A percentile compares a stretch with the other conserved stretches of the same genome.
Conservation (phyloP, 2,113 vertebrate genomes). For the Buteo buteo region DNA sequence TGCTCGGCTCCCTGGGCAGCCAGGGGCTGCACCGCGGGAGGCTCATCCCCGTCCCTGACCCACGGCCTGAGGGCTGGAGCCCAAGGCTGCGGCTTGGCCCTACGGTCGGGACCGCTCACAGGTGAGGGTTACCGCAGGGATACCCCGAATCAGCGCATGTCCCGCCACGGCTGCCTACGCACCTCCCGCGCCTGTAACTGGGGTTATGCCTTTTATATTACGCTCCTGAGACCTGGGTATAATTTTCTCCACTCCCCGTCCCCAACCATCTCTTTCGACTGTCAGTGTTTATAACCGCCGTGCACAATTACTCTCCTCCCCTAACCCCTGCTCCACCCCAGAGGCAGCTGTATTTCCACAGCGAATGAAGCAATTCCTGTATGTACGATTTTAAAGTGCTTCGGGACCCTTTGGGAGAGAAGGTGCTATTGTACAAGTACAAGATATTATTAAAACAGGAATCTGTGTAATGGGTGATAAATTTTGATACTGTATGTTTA, state of each 20-base stretch:
- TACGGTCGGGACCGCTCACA: rapidly evolving
- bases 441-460: conserved; percentile 72
- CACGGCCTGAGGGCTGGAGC: neutral
- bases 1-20: neutral
- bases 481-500: conserved; percentile 70
- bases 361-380: conserved; percentile 11
- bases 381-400: conserved; percentile 17
- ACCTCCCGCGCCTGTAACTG: neutral
- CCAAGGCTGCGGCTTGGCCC: neutral
- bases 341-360: conserved; percentile 16
- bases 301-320: neutral
- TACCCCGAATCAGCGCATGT: rapidly evolving
- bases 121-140: neutral
- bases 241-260: neutral
- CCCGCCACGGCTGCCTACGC: neutral
- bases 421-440: conserved; percentile 42
- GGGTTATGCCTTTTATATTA: neutral
- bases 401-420: conserved; percentile 48
- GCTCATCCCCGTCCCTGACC: neutral
- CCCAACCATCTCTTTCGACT: neutral
- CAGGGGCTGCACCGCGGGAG: neutral
- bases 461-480: conserved; percentile 71
- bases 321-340: neutral
- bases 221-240: neutral
- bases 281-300: neutral